Percentiles rank a stretch among this genome's conserved stretches.
phyloP scores from a whole-genome alignment of 2,888 invertebrate species.

The Parnassius mnemosyne region DNA sequence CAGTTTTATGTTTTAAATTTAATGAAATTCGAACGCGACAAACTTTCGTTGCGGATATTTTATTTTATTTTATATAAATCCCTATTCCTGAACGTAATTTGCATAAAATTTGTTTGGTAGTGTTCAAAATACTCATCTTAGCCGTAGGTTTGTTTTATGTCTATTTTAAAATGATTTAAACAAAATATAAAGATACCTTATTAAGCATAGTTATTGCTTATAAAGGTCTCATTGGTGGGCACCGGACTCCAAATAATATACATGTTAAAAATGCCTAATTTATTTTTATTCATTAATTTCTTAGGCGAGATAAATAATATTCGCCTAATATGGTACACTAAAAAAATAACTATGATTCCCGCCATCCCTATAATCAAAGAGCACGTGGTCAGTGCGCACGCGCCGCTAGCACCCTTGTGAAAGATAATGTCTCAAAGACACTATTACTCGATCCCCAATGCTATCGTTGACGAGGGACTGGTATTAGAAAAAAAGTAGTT shows the following conservation, averaged over 20 bases:
- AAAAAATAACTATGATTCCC: background rate
- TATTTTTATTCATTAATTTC: too few relatives aligned
- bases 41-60: background rate
- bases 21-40: slow-evolving; percentile 10
- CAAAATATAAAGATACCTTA: too few relatives aligned
- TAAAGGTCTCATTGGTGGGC: too few relatives aligned
- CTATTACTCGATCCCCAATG: slow-evolving; percentile 38
- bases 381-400: slow-evolving; percentile 59
- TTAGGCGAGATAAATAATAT: too few relatives aligned
- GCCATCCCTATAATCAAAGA: slow-evolving; percentile 20
- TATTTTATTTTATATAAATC: slow-evolving; percentile 7
- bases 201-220: too few relatives aligned
- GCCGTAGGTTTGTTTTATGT: too few relatives aligned
- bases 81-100: too few relatives aligned
- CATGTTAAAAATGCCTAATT: too few relatives aligned
- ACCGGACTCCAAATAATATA: too few relatives aligned
- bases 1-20: slow-evolving; percentile 18
- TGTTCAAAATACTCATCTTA: too few relatives aligned
- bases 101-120: too few relatives aligned
- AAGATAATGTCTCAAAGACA: slow-evolving; percentile 45
- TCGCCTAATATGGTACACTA: slow-evolving; percentile 22
- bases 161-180: too few relatives aligned
- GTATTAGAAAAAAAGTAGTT: slow-evolving; percentile 19
- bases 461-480: slow-evolving; percentile 32
- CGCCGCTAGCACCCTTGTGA: slow-evolving; percentile 37